phyloP scores from a whole-genome alignment of 1,140 invertebrate species.

The Drosophila sucinea region DNA sequence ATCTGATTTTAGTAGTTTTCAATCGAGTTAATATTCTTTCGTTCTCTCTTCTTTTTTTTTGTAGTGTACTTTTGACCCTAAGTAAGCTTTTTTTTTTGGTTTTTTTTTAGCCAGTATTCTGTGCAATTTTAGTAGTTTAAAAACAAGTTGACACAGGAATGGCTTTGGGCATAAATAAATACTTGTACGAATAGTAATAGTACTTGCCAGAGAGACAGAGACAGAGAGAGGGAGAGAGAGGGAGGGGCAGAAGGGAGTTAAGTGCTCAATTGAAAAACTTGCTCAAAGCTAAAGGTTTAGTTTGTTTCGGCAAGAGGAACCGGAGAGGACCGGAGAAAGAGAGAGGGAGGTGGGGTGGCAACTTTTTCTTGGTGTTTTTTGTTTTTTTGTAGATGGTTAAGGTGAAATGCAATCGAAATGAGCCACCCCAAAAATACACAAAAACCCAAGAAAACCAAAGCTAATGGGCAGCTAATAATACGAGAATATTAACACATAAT shows the following conservation, averaged over 20 bases:
- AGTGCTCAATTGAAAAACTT: conserved; percentile 61
- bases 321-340: not conserved
- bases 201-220: not conserved
- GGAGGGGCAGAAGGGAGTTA: conserved; percentile 20
- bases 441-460: too few species aligned
- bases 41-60: not conserved
- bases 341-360: too few species aligned
- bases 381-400: too few species aligned
- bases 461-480: conserved; percentile 69
- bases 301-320: not conserved
- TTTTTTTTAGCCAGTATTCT: not conserved
- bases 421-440: too few species aligned
- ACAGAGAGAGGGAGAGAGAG: conserved; percentile 10
- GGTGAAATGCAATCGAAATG: too few species aligned
- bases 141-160: conserved; percentile 28
- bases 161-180: conserved; percentile 12
- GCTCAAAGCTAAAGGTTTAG: conserved; percentile 41
- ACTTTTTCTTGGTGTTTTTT: too few species aligned
- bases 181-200: conserved; percentile 4
- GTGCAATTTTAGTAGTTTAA: conserved; percentile 7
- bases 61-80: conserved; percentile 6
- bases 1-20: too few species aligned
- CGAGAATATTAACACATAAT: conserved; percentile 80
- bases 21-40: too few species aligned
- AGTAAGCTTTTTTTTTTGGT: not conserved